Conservation (phyloP, 2,113 vertebrate genomes). For the Vombatus ursinus region DNA sequence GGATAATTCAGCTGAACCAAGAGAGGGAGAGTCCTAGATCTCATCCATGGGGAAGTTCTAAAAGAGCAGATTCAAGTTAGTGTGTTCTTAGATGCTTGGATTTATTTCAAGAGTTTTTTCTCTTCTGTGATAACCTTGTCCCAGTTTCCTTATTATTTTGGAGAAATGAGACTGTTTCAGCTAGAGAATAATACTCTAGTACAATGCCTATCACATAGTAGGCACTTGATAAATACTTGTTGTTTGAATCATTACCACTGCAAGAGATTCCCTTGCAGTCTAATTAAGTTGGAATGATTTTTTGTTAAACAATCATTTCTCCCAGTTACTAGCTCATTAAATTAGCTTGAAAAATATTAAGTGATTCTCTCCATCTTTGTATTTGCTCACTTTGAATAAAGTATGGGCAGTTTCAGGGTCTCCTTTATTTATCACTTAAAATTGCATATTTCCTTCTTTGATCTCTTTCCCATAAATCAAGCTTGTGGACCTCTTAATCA, state of each 20-base stretch:
- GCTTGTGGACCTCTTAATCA: not conserved
- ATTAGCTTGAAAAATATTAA: not conserved
- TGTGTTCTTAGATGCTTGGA: not conserved
- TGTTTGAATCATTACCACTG: not conserved
- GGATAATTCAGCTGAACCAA: not conserved
- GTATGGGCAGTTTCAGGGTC: not conserved
- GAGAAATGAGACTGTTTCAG: conserved; percentile 76
- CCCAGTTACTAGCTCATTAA: not conserved
- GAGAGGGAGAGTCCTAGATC: not conserved
- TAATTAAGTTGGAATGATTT: not conserved
- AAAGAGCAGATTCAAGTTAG: not conserved
- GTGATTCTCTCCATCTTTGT: not conserved
- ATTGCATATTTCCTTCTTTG: not conserved
- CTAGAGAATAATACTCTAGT: conserved; percentile 86
- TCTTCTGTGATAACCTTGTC: not conserved
- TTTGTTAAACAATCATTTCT: not conserved
- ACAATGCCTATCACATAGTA: not conserved
- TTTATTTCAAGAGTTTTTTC: not conserved
- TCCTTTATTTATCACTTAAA: not conserved
- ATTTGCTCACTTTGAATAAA: not conserved
- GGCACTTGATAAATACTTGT: not conserved
- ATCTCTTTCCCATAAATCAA: not conserved
- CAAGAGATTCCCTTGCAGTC: not conserved
- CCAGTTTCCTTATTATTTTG: conserved; percentile 74
- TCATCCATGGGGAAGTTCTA: not conserved